Conservation (phyloP, 2,113 vertebrate genomes). For the Tachycineta bicolor region DNA sequence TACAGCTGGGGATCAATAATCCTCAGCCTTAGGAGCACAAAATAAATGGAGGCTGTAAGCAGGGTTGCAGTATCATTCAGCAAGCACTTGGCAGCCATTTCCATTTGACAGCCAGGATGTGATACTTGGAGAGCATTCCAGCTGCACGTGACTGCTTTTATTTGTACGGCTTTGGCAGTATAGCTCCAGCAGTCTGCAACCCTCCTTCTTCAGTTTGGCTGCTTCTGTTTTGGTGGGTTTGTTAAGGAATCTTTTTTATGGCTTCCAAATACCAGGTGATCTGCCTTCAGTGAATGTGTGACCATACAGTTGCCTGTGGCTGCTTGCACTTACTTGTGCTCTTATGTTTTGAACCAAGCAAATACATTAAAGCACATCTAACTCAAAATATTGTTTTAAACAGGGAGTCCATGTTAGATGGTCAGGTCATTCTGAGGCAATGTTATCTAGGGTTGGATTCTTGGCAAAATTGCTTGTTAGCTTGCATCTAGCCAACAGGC, state of each 20-base stretch:
- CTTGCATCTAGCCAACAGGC: not conserved
- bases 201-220: not conserved
- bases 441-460: not conserved
- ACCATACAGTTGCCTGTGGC: not conserved
- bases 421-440: not conserved
- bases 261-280: not conserved
- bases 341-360: not conserved
- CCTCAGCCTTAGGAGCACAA: not conserved
- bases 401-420: not conserved
- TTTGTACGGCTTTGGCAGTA: not conserved
- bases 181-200: not conserved
- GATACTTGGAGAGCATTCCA: not conserved
- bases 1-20: not conserved
- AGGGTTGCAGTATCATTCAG: not conserved
- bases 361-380: not conserved
- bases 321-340: not conserved
- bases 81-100: not conserved
- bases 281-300: not conserved
- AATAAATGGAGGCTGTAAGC: not conserved
- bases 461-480: not conserved
- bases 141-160: not conserved
- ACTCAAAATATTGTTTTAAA: not conserved
- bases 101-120: not conserved
- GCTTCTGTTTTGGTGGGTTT: not conserved
- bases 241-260: not conserved